Base-by-base conservation (phyloP, 2,797 vertebrate species). In the Psittacula derbiana region DNA sequence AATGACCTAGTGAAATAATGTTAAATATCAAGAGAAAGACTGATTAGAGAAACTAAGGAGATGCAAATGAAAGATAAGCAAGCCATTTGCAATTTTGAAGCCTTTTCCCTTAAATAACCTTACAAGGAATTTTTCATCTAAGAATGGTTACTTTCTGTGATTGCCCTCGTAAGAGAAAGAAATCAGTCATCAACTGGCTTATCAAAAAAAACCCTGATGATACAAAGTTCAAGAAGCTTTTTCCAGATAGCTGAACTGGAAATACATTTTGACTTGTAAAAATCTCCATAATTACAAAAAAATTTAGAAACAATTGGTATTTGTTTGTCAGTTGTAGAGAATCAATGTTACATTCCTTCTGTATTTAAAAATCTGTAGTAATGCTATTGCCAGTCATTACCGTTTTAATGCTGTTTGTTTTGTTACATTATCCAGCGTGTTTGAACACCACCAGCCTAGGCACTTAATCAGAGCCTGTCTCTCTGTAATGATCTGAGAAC, bases 401-500 rank as follows among this genome's bases (percentile, higher is more conserved):
- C 44, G 43, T 40, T 96, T 94, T 91, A 86, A 40, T 78, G 75
- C 31, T 83, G 28, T 95, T 97, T 93, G 44, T 86, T 96, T 92
- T 92, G 71, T 70, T 95, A 53, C 36, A 52, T 82, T 90, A 81
- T 72, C 83, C 78, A 80, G 86, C 11, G 1, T 82, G 72, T 88
- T 80, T 96, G 80, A 93, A 91, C 89, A 91, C 58, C 79, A 92
- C 53, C 80, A 94, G 66, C 25, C 70, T 72, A 33, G 14, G 65
- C 82, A 82, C 92, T 96, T 88, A 96, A 93, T 96, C 94, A 96
- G 88, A 93, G 30, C 44, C 73, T 76, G 55, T 95, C 60, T 92
- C 75, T 87, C 64, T 90, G 73, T 78, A 95, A 93, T 16, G 23
- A 58, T 86, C 92, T 92, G 79, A 95, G 79, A 92, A 91, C 65